Base-by-base conservation (phyloP, 2,797 vertebrate genomes). In the Myotis daubentonii region DNA sequence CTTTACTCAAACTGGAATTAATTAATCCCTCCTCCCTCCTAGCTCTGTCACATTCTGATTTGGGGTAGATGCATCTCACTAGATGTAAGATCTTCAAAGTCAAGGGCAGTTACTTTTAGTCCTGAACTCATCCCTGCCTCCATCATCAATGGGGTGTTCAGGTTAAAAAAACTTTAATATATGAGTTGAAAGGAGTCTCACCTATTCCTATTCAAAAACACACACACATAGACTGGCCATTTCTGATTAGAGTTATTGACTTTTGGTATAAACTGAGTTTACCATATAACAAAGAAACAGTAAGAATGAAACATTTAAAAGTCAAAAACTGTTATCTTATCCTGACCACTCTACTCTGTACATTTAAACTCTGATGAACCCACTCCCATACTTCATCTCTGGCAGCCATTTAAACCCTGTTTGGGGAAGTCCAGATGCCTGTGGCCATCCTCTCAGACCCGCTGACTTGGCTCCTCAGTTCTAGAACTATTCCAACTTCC, bases 1-100 rank as follows among this genome's bases (percentile, higher is more conserved):
- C 44, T 86, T 89, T 44, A 75, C 38, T 95, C 53, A 82, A 81
- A 49, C 84, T 25, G 78, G 51, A 85, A 66, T 44, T 47, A 38
- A 81, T 74, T 65, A 75, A 87, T 55, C 28, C 16, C 1, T 84
- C 47, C 16, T 87, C 20, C 17, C 6, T n/a, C 8, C 28, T 3
- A 62, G 28, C 19, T 0, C 1, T 57, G 19, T 53, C 28, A 68
- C 28, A 28, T 8, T 65, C 9, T 51, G 53, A 33, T 5, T 38
- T 30, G 33, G 13, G 15, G 2, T n/a, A 65, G 28, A 30, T n/a
- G 38, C 16, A 70, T 57, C 38, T 47, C 11, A 23, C 20, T 85
- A 80, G n/a, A 71, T 68, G 66, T 70, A 36, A 94, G 51, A 62
- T 55, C 41, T 78, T 44, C 41, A 49, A 87, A 85, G 28, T 85